Conservation (phyloP, 2,797 vertebrate species). For the Brachymystax lenok region DNA sequence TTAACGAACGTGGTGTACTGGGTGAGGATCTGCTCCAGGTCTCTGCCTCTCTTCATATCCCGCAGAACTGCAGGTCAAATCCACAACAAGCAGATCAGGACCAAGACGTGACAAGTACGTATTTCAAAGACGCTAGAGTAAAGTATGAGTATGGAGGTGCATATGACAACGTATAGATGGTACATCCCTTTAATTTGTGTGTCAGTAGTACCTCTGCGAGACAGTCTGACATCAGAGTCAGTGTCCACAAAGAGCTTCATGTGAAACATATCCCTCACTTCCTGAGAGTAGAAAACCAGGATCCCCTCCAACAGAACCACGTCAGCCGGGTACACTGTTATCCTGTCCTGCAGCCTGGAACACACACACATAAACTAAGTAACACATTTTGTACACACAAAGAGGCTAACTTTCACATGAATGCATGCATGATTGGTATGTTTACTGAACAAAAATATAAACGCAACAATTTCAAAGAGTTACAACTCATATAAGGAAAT, state of each 20-base stretch:
- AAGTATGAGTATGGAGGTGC: background rate
- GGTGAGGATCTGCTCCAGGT: constrained; percentile 94
- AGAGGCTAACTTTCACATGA: background rate
- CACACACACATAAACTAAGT: constrained; percentile 6
- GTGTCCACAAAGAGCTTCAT: constrained; percentile 98
- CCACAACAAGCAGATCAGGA: too few species aligned
- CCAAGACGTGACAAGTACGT: too few species aligned
- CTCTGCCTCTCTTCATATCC: constrained; percentile 91
- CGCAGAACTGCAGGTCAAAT: constrained; percentile 81
- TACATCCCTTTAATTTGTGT: background rate
- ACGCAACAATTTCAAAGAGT: too few species aligned
- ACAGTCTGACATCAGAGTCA: constrained; percentile 92
- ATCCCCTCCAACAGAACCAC: constrained; percentile 97
- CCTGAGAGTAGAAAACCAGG: constrained; percentile 93
- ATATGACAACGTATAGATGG: background rate
- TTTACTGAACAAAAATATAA: too few species aligned
- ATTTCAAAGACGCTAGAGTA: background rate
- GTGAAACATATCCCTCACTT: constrained; percentile 96
- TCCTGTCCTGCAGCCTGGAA: constrained; percentile 84
- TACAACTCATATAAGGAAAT: too few species aligned
- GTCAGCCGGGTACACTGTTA: constrained; percentile 89
- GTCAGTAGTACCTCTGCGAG: constrained; percentile 81
- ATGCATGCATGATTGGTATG: too few species aligned
- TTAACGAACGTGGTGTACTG: constrained; percentile 98
- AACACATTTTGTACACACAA: background rate